These are phyloP conservation scores for Nyctereutes procyonoides DNA, from an alignment of 2,113 vertebrate species.

Conservation along the genomic window DNA sequence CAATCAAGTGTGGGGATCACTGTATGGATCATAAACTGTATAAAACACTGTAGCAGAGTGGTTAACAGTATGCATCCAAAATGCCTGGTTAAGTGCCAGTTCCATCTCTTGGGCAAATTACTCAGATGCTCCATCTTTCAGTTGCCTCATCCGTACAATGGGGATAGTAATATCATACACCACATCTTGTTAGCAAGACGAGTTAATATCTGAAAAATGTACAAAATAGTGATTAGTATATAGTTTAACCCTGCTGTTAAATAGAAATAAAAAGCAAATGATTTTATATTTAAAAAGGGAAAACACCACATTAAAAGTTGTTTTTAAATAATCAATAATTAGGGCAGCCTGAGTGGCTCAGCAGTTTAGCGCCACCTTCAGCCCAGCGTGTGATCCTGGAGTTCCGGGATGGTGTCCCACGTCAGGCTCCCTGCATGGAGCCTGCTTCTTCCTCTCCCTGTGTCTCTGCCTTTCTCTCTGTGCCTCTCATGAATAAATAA, in stretches of 20 bases:
- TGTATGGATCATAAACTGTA: rapidly evolving
- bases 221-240: neutral
- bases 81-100: neutral
- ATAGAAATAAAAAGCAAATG: neutral
- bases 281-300: neutral
- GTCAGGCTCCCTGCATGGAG: too few species aligned
- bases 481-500: too few species aligned
- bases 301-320: neutral
- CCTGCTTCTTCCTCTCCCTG: too few species aligned
- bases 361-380: too few species aligned
- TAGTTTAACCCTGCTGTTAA: neutral
- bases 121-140: neutral
- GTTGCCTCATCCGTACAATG: neutral
- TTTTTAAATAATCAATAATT: neutral
- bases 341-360: neutral
- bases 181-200: neutral
- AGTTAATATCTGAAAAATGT: neutral
- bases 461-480: too few species aligned
- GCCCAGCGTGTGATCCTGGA: too few species aligned
- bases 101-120: neutral
- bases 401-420: too few species aligned
- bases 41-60: neutral
- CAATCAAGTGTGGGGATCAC: neutral
- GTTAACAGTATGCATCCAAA: neutral
- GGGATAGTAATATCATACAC: too few species aligned